Conservation (phyloP, 2,113 vertebrate species). For the Anarrhichthys ocellatus region DNA sequence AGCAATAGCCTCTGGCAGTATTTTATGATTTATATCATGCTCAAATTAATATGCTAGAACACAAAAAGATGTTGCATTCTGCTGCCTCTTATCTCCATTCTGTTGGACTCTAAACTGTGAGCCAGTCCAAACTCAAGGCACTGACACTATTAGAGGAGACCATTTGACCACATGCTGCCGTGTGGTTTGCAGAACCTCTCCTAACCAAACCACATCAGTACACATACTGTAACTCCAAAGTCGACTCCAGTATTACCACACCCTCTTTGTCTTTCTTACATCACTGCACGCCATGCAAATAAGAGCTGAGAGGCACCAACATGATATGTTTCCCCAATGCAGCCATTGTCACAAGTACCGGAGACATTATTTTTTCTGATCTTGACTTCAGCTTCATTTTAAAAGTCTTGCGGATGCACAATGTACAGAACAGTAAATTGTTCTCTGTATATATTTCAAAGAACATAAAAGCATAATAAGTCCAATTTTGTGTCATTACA, state of each 20-base stretch:
- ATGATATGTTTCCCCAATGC: background rate
- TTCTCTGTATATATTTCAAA: background rate
- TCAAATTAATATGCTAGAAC: background rate
- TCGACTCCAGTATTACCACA: conserved; percentile 26
- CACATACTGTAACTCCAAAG: background rate
- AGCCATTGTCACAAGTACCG: background rate
- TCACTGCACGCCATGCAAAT: conserved; percentile 50
- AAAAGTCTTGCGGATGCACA: background rate
- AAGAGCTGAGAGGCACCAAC: conserved; percentile 13
- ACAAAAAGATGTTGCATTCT: background rate
- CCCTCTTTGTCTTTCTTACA: conserved; percentile 38
- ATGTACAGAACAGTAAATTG: background rate
- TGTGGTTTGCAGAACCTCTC: background rate
- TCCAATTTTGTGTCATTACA: background rate
- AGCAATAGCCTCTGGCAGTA: background rate
- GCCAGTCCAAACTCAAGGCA: background rate
- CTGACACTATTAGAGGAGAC: background rate
- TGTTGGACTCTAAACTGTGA: background rate
- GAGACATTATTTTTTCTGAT: background rate
- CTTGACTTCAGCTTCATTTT: background rate
- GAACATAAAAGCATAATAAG: background rate
- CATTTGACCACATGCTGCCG: background rate
- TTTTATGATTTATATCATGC: background rate
- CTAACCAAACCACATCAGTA: background rate
- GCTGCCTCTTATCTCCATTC: background rate